Percentiles rank a stretch among this genome's conserved stretches.
Conservation (phyloP, 2,113 vertebrate species). For the Emydocephalus ijimae region DNA sequence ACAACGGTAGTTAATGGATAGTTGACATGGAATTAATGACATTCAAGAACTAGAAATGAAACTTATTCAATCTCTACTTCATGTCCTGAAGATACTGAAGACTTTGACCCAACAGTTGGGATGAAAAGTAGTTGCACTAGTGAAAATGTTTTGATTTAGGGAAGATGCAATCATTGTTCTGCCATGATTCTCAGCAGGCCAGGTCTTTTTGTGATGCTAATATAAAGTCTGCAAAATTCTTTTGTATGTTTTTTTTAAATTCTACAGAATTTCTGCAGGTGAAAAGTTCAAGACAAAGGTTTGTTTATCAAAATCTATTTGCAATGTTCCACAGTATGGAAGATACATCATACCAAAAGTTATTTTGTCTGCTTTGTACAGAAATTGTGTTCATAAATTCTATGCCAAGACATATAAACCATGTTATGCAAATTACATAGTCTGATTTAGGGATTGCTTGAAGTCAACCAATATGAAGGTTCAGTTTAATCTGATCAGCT, state of each 20-base stretch:
- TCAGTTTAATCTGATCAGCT: neutral
- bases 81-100: neutral
- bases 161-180: neutral
- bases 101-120: neutral
- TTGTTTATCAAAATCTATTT: constrained; percentile 10
- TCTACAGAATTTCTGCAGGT: constrained; percentile 36
- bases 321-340: constrained; percentile 22
- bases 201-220: constrained; percentile 11
- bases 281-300: constrained; percentile 22
- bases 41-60: neutral
- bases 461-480: neutral
- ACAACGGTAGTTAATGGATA: neutral
- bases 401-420: neutral
- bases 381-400: constrained; percentile 8
- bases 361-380: constrained; percentile 17
- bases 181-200: neutral
- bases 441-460: neutral
- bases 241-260: constrained; percentile 1
- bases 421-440: neutral
- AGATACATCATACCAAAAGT: constrained; percentile 24
- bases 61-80: neutral
- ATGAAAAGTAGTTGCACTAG: neutral
- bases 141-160: neutral
- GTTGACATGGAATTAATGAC: neutral
- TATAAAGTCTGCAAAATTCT: neutral